phyloP scores from a whole-genome alignment of 2,113 vertebrate species.

The Capricornis sumatraensis region DNA sequence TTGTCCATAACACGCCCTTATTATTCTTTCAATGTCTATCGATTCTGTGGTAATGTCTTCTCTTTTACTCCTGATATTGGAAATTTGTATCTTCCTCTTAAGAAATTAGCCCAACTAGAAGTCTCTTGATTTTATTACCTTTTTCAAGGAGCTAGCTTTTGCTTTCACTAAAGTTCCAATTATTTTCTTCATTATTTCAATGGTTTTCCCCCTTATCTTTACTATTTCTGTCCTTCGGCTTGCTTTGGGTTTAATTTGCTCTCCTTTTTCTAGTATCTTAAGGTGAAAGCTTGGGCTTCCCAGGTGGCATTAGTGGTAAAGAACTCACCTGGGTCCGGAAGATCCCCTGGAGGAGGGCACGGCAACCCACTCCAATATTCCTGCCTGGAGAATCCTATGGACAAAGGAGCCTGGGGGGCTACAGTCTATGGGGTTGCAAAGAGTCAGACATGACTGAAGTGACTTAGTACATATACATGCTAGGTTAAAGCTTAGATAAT shows the following conservation, averaged over 20 bases:
- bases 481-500: background rate
- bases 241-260: background rate
- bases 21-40: background rate
- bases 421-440: background rate
- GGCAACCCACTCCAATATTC: background rate
- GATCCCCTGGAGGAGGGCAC: background rate
- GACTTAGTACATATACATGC: background rate
- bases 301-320: background rate
- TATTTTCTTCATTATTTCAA: background rate
- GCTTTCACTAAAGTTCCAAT: background rate
- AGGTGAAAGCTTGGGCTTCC: background rate
- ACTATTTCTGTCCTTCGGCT: background rate
- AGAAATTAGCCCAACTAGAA: background rate
- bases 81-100: background rate
- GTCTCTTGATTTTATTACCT: background rate
- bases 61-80: background rate
- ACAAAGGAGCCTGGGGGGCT: background rate
- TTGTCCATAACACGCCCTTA: background rate
- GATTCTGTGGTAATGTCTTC: background rate
- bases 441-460: background rate
- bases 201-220: background rate
- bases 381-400: background rate
- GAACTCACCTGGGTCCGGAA: background rate
- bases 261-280: background rate
- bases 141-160: background rate